Percentiles rank a stretch among this genome's conserved stretches.
These are phyloP conservation scores for Raja brachyura DNA, from an alignment of 2,113 vertebrate species.

Conservation along the genomic window DNA sequence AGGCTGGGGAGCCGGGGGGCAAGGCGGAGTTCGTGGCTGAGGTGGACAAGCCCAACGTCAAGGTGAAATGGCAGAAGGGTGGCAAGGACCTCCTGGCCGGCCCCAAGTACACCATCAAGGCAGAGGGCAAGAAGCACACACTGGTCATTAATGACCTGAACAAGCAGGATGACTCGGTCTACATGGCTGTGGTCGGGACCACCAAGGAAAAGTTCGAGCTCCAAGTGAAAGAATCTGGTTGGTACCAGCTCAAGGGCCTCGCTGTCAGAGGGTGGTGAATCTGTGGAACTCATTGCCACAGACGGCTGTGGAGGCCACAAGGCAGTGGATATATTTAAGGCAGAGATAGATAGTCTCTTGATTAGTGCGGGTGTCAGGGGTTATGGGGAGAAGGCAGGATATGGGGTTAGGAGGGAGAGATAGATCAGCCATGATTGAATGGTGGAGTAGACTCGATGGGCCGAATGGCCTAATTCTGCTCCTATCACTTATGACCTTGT, in stretches of 20 bases:
- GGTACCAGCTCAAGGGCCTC: not conserved
- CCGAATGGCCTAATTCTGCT: no score
- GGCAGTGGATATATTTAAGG: no score
- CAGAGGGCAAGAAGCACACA: conserved; percentile 71
- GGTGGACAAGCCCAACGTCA: conserved; percentile 72
- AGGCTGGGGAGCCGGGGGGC: conserved; percentile 62
- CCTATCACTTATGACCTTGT: no score
- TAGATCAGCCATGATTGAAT: no score
- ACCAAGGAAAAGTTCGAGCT: conserved; percentile 97
- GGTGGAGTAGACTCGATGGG: no score
- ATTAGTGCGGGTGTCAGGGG: no score
- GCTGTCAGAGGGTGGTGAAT: no score
- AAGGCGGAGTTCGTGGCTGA: conserved; percentile 77
- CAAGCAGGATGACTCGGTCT: conserved; percentile 70
- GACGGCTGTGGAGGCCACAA: no score
- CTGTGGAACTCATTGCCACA: no score
- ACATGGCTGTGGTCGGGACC: conserved; percentile 75
- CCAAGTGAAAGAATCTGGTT: conserved; percentile 77
- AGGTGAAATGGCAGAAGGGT: conserved; percentile 84
- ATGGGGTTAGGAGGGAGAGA: no score
- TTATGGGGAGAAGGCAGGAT: no score
- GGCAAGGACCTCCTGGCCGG: conserved; percentile 65
- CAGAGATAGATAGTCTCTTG: no score
- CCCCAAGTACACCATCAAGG: conserved; percentile 66
- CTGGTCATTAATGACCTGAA: conserved; percentile 64